These are phyloP conservation scores for Drosophila mettleri DNA, from an alignment of 2,888 invertebrate species.

Conservation along the genomic window DNA sequence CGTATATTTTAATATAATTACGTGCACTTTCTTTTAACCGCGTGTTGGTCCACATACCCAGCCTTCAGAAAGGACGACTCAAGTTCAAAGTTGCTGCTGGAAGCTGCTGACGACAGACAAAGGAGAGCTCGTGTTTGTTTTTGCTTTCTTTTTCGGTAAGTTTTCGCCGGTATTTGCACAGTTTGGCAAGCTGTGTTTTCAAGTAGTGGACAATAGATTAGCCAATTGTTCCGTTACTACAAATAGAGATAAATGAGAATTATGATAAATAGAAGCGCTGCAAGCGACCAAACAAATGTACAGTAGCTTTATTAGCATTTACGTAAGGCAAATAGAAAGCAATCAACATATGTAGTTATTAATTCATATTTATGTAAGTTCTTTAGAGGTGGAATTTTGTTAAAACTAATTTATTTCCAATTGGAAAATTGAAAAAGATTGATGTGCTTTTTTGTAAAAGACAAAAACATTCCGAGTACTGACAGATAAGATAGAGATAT, in stretches of 20 bases:
- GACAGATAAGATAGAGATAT: not conserved
- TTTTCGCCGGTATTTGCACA: slow-evolving; percentile 43
- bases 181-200: slow-evolving; percentile 36
- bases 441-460: no score
- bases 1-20: slow-evolving; percentile 63
- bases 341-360: not conserved
- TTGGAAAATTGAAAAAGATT: not conserved
- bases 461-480: not conserved
- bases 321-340: not conserved
- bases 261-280: not conserved
- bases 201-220: not conserved
- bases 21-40: slow-evolving; percentile 57
- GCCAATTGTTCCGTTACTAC: slow-evolving; percentile 3
- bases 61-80: slow-evolving; percentile 62
- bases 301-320: not conserved
- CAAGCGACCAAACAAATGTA: not conserved
- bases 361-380: no score
- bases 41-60: slow-evolving; percentile 20
- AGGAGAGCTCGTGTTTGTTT: slow-evolving; percentile 39
- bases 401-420: not conserved
- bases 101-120: slow-evolving; percentile 47
- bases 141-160: slow-evolving; percentile 54
- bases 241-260: slow-evolving; percentile 8
- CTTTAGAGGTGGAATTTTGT: no score
- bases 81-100: slow-evolving; percentile 61